Percentiles rank a stretch among this genome's conserved stretches.
Conservation (phyloP, 2,888 invertebrate genomes). For the Noctua comes region DNA sequence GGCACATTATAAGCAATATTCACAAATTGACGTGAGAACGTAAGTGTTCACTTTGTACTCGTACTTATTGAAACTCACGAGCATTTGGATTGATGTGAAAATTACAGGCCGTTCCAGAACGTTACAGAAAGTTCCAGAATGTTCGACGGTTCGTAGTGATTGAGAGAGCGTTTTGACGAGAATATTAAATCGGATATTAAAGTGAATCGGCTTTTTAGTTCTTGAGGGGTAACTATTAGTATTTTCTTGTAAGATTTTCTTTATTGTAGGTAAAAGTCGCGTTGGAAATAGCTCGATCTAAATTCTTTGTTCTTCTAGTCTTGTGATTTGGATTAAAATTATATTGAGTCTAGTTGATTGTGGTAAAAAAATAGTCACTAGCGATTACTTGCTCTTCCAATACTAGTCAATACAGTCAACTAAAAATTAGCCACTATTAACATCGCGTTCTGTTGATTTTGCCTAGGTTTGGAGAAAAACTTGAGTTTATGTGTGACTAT, state of each 20-base stretch:
- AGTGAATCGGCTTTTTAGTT: slow-evolving; percentile 8
- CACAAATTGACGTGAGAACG: slow-evolving; percentile 36
- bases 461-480: background rate
- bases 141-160: slow-evolving; percentile 27
- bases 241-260: background rate
- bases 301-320: background rate
- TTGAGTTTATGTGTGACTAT: background rate
- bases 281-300: background rate
- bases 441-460: background rate
- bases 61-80: slow-evolving; percentile 36
- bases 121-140: slow-evolving; percentile 12
- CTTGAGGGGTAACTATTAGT: background rate
- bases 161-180: slow-evolving; percentile 10
- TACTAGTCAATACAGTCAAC: background rate
- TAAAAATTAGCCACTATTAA: background rate
- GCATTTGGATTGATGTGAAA: slow-evolving; percentile 40
- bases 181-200: slow-evolving; percentile 31
- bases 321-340: background rate
- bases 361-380: background rate
- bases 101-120: slow-evolving; percentile 30
- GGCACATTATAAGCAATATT: slow-evolving; percentile 44
- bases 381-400: background rate
- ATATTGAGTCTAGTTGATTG: too few relatives aligned
- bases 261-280: background rate
- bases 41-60: slow-evolving; percentile 37